phyloP scores from a whole-genome alignment of 2,113 vertebrate species.

The Rattus rattus region DNA sequence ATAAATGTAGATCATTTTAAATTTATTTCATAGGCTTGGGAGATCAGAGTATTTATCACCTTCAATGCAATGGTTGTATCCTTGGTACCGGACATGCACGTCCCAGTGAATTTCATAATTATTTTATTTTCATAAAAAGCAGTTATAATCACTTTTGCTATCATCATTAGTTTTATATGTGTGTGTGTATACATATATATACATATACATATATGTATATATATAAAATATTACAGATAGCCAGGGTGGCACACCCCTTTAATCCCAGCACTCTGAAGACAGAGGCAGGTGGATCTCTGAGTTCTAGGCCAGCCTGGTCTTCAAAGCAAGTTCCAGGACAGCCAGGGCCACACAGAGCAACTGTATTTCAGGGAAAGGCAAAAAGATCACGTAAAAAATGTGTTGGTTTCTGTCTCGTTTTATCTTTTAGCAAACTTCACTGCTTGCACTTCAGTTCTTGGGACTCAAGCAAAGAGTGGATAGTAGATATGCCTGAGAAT shows the following conservation, averaged over 20 bases:
- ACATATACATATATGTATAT: too few species aligned
- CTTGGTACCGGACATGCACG: neutral
- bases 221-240: neutral
- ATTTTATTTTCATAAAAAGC: neutral
- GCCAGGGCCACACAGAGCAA: neutral
- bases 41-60: neutral
- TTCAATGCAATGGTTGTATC: neutral
- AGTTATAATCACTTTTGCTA: neutral
- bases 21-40: neutral
- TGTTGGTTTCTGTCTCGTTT: constrained; percentile 45
- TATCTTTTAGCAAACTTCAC: constrained; percentile 92
- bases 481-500: constrained; percentile 92
- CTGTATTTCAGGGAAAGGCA: neutral
- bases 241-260: neutral
- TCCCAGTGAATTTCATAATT: neutral
- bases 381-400: neutral
- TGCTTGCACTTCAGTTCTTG: constrained; percentile 97
- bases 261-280: neutral
- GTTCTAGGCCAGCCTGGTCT: neutral
- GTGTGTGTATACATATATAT: too few species aligned
- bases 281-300: neutral
- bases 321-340: neutral
- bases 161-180: neutral
- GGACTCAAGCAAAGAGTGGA: constrained; percentile 98
- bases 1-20: constrained; percentile 28